phyloP scores from a whole-genome alignment of 2,113 vertebrate species.

The Falco punctatus region DNA sequence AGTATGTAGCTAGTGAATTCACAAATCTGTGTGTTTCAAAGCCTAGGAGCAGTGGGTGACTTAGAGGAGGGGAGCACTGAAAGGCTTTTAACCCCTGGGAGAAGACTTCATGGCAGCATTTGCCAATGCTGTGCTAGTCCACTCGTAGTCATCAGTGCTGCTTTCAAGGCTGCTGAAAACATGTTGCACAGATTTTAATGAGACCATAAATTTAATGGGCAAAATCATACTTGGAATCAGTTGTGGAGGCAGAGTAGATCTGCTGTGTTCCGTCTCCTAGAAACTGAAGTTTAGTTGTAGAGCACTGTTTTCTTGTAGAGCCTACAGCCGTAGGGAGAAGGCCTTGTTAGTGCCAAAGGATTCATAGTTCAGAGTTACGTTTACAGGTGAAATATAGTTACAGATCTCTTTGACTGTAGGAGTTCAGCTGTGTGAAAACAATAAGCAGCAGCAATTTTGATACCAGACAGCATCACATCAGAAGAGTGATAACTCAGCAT shows the following conservation, averaged over 20 bases:
- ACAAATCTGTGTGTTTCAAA: not conserved
- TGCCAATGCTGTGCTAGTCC: not conserved
- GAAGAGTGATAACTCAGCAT: not conserved
- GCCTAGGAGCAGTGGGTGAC: not conserved
- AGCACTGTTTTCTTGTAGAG: not conserved
- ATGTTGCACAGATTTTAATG: not conserved
- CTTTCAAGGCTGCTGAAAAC: not conserved
- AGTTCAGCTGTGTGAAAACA: not conserved
- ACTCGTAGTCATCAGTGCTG: not conserved
- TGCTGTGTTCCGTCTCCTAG: not conserved
- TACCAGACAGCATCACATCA: not conserved
- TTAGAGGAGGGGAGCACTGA: not conserved
- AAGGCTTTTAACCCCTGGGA: not conserved
- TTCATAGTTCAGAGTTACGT: not conserved
- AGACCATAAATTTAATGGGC: not conserved
- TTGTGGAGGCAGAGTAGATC: not conserved
- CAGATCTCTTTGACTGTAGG: not conserved
- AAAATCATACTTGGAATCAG: not conserved
- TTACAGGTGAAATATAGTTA: not conserved
- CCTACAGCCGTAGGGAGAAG: not conserved
- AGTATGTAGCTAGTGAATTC: not conserved
- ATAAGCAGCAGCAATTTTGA: not conserved
- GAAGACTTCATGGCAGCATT: not conserved
- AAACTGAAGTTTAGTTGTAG: not conserved
- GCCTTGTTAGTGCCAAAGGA: not conserved